These are phyloP conservation scores for Brachyopa scutellaris DNA, from an alignment of 2,888 invertebrate species.

Conservation along the genomic window DNA sequence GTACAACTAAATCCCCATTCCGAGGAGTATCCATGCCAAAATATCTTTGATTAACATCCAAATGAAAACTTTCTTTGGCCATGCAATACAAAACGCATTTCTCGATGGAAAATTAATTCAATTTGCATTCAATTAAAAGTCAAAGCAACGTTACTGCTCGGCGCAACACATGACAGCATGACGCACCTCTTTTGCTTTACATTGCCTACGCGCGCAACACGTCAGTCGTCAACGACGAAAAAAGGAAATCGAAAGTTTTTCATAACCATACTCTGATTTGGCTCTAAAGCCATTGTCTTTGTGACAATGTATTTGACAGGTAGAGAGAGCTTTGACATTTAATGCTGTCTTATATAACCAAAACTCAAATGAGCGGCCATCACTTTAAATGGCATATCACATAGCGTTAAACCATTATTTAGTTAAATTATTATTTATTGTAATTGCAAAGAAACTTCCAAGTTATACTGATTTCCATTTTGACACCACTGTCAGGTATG, in stretches of 20 bases:
- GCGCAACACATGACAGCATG: slow-evolving; percentile 30
- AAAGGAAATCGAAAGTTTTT: slow-evolving; percentile 57
- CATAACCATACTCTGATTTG: not conserved
- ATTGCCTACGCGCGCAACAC: not conserved
- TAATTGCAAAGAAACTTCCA: not conserved
- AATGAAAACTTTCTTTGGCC: slow-evolving; percentile 35
- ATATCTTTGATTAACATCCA: slow-evolving; percentile 2
- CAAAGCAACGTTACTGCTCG: slow-evolving; percentile 16
- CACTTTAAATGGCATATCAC: not conserved
- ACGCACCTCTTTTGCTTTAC: slow-evolving; percentile 25
- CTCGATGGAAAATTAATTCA: slow-evolving; percentile 18
- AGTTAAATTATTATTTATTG: slow-evolving; percentile 2
- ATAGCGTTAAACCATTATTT: not conserved
- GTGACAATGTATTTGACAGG: slow-evolving; percentile 28
- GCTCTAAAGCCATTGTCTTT: slow-evolving; percentile 17
- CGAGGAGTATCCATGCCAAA: no score
- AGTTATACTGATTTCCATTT: not conserved
- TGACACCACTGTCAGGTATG: not conserved
- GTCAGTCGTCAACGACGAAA: slow-evolving; percentile 22
- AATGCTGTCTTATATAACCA: slow-evolving; percentile 22
- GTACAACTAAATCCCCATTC: no score
- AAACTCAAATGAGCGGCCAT: not conserved
- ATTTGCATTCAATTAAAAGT: slow-evolving; percentile 57
- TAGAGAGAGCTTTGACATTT: slow-evolving; percentile 29
- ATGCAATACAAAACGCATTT: slow-evolving; percentile 30